Evolutionary conservation across 1,140 invertebrate species (phyloP).

Genomic region (Drosophila aff.): DNA sequence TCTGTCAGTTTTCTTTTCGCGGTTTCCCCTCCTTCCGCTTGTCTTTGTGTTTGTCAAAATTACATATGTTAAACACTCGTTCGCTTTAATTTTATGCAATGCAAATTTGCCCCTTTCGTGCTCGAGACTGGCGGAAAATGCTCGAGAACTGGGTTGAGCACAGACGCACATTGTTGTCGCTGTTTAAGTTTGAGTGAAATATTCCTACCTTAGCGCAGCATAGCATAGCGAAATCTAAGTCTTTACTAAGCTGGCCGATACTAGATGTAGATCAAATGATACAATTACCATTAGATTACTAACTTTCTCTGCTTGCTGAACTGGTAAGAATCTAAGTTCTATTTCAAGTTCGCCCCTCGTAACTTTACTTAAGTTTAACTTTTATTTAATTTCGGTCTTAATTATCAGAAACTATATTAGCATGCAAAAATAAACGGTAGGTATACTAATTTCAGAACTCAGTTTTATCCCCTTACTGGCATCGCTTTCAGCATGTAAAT

Average conservation of each 20-base stretch:
- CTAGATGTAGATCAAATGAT: neutral
- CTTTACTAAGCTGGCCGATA: neutral
- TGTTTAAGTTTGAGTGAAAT: slow-evolving; percentile 3
- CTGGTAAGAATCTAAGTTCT: neutral
- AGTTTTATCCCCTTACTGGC: neutral
- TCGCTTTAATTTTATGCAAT: slow-evolving; percentile 66
- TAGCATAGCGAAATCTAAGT: neutral
- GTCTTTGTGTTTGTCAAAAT: slow-evolving; percentile 63
- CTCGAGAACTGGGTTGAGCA: slow-evolving; percentile 56
- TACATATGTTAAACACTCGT: slow-evolving; percentile 76
- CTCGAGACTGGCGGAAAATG: slow-evolving; percentile 29
- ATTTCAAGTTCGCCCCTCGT: too few relatives aligned
- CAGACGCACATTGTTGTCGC: slow-evolving; percentile 6
- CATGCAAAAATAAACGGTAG: neutral
- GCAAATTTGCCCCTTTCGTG: slow-evolving; percentile 41
- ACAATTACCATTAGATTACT: neutral
- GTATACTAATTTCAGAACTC: neutral
- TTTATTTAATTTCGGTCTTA: too few relatives aligned
- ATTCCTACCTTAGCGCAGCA: slow-evolving; percentile 1
- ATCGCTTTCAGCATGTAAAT: neutral
- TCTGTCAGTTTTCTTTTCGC: slow-evolving; percentile 33
- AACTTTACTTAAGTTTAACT: neutral
- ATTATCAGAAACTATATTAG: neutral
- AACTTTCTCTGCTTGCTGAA: too few relatives aligned
- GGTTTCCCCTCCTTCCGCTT: slow-evolving; percentile 18